Conservation (phyloP, 64 coral and sea anemone genomes). For the Orbicella faveolata region DNA sequence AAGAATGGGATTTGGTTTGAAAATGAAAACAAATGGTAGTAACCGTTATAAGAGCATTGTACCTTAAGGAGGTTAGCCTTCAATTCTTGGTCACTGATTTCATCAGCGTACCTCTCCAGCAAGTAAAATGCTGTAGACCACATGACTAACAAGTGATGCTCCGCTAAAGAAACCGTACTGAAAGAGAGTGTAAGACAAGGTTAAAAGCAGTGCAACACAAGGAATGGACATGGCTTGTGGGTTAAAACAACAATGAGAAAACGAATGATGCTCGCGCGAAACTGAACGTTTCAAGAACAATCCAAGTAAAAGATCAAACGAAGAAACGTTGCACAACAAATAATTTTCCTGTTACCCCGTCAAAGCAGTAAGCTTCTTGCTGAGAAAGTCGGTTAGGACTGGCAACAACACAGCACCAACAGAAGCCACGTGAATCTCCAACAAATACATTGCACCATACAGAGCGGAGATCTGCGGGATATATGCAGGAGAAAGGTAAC, state of each 20-base stretch:
- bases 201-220: too few relatives aligned
- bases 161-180: slow-evolving; percentile 78
- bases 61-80: slow-evolving; percentile 93
- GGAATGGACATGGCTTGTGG: too few relatives aligned
- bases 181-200: neutral
- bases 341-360: slow-evolving; percentile 42
- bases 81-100: slow-evolving; percentile 88
- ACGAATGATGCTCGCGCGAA: too few relatives aligned
- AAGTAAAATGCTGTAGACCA: slow-evolving; percentile 89
- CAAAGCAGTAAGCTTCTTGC: slow-evolving; percentile 53
- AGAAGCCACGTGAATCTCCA: slow-evolving; percentile 81
- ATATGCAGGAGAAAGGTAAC: neutral
- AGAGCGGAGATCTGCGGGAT: slow-evolving; percentile 78
- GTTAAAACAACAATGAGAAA: too few relatives aligned
- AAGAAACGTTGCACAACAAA: neutral
- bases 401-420: slow-evolving; percentile 72
- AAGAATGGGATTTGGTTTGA: too few relatives aligned
- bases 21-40: too few relatives aligned
- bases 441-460: slow-evolving; percentile 83
- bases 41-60: neutral
- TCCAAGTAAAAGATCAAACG: neutral
- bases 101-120: slow-evolving; percentile 88
- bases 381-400: slow-evolving; percentile 75
- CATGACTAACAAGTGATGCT: slow-evolving; percentile 92
- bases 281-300: neutral